Percentiles rank a stretch among this genome's conserved stretches.
These are phyloP conservation scores for Echinometra lucunter DNA, from an alignment of 53 echinoderm and acorn worm species.

Conservation along the genomic window DNA sequence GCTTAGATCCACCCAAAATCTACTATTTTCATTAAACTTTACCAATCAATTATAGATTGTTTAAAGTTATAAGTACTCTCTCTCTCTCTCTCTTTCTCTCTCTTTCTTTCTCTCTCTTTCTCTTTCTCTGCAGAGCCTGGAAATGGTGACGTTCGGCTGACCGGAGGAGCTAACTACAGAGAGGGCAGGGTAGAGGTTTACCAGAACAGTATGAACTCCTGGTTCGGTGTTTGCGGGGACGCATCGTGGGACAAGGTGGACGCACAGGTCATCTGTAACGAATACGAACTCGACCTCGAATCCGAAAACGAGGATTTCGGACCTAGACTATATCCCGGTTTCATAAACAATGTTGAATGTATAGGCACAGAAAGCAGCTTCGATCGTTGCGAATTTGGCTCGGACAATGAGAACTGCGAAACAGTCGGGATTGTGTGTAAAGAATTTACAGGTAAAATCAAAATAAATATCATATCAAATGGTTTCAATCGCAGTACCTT, in stretches of 20 bases:
- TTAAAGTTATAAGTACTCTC: no score
- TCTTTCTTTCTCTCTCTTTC: no score
- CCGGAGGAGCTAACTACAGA: neutral
- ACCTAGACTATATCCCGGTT: neutral
- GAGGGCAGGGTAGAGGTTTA: neutral
- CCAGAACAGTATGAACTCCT: neutral
- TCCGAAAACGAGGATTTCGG: conserved; percentile 5
- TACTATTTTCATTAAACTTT: no score
- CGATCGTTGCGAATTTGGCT: neutral
- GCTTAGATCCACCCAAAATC: no score
- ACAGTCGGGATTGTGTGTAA: neutral
- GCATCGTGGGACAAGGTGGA: neutral
- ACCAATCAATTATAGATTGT: no score
- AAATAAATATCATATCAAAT: neutral
- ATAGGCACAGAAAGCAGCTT: neutral
- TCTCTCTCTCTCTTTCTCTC: no score
- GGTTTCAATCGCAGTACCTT: no score
- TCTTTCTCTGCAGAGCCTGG: neutral
- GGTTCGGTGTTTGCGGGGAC: neutral
- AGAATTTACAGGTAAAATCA: neutral
- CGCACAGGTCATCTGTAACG: conserved; percentile 1
- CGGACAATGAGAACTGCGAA: neutral
- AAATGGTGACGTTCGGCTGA: neutral
- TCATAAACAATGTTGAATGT: neutral
- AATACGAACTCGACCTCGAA: neutral